Percentiles rank a stretch among this genome's conserved stretches.
phyloP scores from a whole-genome alignment of 2,888 invertebrate species.

The Cinara cedri region DNA sequence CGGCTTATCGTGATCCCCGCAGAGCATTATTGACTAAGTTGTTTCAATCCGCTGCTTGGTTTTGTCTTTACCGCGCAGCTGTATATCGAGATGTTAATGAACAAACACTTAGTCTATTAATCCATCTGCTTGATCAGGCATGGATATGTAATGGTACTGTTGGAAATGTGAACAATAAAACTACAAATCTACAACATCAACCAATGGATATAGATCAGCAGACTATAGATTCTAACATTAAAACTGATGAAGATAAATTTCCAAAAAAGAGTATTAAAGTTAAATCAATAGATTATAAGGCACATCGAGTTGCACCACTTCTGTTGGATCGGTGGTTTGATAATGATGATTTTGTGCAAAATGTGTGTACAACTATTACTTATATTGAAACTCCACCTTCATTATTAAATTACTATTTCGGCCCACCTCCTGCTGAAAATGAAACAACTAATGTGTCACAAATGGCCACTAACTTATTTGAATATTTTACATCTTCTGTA shows the following conservation, averaged over 20 bases:
- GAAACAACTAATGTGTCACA: background rate
- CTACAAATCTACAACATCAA: slow-evolving; percentile 1
- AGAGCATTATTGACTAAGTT: slow-evolving; percentile 67
- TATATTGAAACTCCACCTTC: slow-evolving; percentile 59
- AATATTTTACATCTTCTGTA: slow-evolving; percentile 13
- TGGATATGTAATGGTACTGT: background rate
- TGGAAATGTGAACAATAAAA: background rate
- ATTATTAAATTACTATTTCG: background rate
- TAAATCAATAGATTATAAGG: background rate
- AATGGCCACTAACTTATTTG: slow-evolving; percentile 6
- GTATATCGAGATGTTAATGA: slow-evolving; percentile 78
- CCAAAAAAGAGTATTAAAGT: slow-evolving; percentile 26
- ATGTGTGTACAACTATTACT: slow-evolving; percentile 74
- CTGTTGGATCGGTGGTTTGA: slow-evolving; percentile 71
- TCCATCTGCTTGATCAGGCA: slow-evolving; percentile 77
- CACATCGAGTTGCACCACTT: background rate
- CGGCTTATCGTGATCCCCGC: slow-evolving; percentile 74
- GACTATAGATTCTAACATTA: background rate
- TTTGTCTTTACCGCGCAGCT: slow-evolving; percentile 83
- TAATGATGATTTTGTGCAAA: slow-evolving; percentile 76
- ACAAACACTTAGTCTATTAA: slow-evolving; percentile 83
- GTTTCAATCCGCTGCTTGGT: slow-evolving; percentile 78
- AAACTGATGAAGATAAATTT: background rate
- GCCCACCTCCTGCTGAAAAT: background rate
- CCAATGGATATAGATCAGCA: slow-evolving; percentile 11